A percentile compares a stretch with the other conserved stretches of the same genome.
These are phyloP conservation scores for Caenorhabditis remanei DNA, from an alignment of 1,140 invertebrate species.

Conservation along the genomic window DNA sequence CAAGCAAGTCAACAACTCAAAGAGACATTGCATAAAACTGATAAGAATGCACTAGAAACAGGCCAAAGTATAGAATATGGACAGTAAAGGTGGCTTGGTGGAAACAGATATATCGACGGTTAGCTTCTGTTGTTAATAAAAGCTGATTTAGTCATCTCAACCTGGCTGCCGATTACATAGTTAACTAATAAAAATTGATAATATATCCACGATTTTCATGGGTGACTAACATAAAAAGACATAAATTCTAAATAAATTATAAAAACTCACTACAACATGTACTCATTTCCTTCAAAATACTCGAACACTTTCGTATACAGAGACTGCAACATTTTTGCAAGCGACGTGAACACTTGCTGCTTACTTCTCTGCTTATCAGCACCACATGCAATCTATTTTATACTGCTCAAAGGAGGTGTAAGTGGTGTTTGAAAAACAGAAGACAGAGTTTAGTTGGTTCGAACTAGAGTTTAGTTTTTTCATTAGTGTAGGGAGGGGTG, in stretches of 20 bases:
- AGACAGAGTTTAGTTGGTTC: not conserved
- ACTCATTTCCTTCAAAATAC: constrained; percentile 17
- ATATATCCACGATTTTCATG: not conserved
- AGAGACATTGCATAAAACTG: no score
- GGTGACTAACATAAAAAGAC: no score
- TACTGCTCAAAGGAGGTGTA: not conserved
- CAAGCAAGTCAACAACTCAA: no score
- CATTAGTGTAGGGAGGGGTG: not conserved
- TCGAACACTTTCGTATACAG: not conserved
- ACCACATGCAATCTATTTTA: not conserved
- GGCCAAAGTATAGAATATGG: no score
- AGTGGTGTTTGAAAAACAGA: not conserved
- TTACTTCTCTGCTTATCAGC: not conserved
- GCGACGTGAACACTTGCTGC: not conserved
- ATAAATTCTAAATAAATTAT: no score
- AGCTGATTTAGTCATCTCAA: no score
- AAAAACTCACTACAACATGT: constrained; percentile 43
- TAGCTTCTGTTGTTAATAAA: no score
- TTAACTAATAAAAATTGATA: not conserved
- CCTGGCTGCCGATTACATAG: no score
- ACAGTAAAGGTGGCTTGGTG: no score
- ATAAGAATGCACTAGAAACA: no score
- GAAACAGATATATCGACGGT: no score
- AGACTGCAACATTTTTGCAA: not conserved
- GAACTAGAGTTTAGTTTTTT: not conserved